These are phyloP conservation scores for Nettapus auritus DNA, from an alignment of 2,113 vertebrate species.

Conservation along the genomic window DNA sequence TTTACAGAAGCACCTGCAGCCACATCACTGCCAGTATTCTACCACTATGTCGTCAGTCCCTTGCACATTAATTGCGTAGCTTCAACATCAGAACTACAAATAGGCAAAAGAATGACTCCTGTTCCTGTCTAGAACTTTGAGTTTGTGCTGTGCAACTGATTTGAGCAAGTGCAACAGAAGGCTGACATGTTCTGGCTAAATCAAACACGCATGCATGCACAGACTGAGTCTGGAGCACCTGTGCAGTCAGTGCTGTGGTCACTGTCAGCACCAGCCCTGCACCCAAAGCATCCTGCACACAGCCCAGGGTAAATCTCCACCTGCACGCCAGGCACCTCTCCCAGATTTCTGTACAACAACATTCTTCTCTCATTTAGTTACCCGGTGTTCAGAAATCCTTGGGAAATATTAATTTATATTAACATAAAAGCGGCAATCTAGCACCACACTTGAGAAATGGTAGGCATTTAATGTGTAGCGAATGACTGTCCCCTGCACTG, in stretches of 20 bases:
- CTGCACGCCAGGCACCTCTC: background rate
- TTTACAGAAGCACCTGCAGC: background rate
- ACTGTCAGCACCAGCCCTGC: background rate
- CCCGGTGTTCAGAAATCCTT: background rate
- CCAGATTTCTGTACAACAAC: background rate
- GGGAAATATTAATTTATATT: background rate
- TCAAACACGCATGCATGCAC: background rate
- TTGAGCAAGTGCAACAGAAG: background rate
- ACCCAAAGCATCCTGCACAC: background rate
- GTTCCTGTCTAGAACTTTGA: background rate
- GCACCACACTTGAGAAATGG: background rate
- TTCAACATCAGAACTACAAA: background rate
- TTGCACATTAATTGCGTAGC: background rate
- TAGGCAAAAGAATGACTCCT: background rate
- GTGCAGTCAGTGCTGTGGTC: background rate
- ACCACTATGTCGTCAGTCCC: background rate
- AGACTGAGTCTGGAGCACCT: background rate
- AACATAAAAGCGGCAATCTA: background rate
- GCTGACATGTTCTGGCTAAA: background rate
- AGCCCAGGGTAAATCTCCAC: background rate
- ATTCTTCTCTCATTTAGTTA: background rate
- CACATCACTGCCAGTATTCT: background rate
- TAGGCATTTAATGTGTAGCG: background rate
- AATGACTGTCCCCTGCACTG: background rate
- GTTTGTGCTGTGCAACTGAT: background rate